Evolutionary conservation across 2,888 invertebrate genomes (phyloP).

Genomic region (Odontomyia ornata): DNA sequence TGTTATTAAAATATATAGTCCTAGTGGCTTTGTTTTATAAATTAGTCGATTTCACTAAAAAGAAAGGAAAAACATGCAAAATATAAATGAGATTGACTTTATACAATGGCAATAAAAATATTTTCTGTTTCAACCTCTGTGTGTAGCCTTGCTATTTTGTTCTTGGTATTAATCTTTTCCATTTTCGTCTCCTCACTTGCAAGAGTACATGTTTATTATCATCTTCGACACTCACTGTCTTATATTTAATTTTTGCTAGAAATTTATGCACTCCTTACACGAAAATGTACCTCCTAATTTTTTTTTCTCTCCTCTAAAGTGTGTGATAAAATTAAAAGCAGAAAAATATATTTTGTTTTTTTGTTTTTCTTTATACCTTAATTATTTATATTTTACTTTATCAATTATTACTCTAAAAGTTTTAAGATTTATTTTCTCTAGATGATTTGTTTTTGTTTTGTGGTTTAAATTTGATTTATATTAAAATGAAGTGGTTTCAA

Average conservation of each 20-base stretch:
- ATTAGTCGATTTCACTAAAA: slow-evolving; percentile 24
- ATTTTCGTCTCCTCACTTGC: not conserved
- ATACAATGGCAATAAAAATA: slow-evolving; percentile 37
- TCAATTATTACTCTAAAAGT: slow-evolving; percentile 29
- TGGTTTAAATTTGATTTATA: slow-evolving; percentile 8
- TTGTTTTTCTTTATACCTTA: slow-evolving; percentile 16
- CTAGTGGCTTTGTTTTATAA: slow-evolving; percentile 35
- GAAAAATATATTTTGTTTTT: slow-evolving; percentile 40
- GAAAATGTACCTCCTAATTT: slow-evolving; percentile 15
- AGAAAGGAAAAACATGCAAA: not conserved
- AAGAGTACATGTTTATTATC: not conserved
- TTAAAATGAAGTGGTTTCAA: slow-evolving; percentile 16
- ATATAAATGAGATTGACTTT: slow-evolving; percentile 22
- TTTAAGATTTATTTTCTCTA: slow-evolving; percentile 31
- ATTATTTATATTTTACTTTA: slow-evolving; percentile 43
- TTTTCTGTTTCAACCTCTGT: slow-evolving; percentile 39
- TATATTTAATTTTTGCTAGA: slow-evolving; percentile 19
- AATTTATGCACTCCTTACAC: slow-evolving; percentile 11
- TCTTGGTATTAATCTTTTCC: no score
- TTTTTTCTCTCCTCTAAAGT: slow-evolving; percentile 34
- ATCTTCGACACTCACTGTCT: slow-evolving; percentile 24
- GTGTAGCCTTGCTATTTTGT: slow-evolving; percentile 24
- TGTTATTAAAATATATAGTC: slow-evolving; percentile 31
- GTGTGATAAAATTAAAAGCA: slow-evolving; percentile 44
- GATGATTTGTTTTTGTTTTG: slow-evolving; percentile 40